Base-by-base conservation (phyloP, 2,113 vertebrate species). In the Anhinga rufa region DNA sequence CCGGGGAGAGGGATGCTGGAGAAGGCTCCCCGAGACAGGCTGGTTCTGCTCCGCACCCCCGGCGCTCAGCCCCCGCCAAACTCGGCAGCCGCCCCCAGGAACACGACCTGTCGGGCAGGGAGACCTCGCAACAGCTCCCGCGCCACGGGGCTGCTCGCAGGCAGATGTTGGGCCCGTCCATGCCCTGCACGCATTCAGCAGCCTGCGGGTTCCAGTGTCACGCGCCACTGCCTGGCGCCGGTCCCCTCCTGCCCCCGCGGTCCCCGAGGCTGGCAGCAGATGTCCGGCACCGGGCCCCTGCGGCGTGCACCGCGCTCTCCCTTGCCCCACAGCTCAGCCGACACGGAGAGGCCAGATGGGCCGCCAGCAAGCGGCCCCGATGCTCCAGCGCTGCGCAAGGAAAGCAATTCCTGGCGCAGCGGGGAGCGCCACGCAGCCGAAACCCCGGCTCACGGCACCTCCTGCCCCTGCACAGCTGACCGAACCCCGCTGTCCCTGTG, bases 321-420 rank as follows among this genome's bases (percentile, higher is more conserved):
- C 26, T 13, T 10, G 9, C 61, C 20, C 69, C 13, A 24, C 10
- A 14, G 82, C 78, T 71, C 46, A 9, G 22, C 19, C 18, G 4
- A 74, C 48, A 5, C 4, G 1, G 61, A 36, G 48, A 69, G 72
- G 1, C 69, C 95, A 97, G 93, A 96, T 95, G 95, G 91, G 93
- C 90, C 13, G 3, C 48, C 78, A 38, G 75, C 5, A 32, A 62
- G 78, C 4, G 15, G 70, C 46, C 44, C 28, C 28, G 22, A 65
- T 9, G 75, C 79, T 93, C 83, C 66, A 10, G 57, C 5, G 1
- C 49, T 1, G 72, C 2, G 14, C 14, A 9, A 9, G 80, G 66
- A 83, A 92, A 95, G 68, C 78, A 85, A 82, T 92, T 96, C 89
- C 93, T 1, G 3, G 10, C 34, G 0, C 25, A 3, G 62, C 9